These are phyloP conservation scores for Phrynocephalus guinanensis DNA, from an alignment of 2,797 vertebrate genomes.

Conservation along the genomic window DNA sequence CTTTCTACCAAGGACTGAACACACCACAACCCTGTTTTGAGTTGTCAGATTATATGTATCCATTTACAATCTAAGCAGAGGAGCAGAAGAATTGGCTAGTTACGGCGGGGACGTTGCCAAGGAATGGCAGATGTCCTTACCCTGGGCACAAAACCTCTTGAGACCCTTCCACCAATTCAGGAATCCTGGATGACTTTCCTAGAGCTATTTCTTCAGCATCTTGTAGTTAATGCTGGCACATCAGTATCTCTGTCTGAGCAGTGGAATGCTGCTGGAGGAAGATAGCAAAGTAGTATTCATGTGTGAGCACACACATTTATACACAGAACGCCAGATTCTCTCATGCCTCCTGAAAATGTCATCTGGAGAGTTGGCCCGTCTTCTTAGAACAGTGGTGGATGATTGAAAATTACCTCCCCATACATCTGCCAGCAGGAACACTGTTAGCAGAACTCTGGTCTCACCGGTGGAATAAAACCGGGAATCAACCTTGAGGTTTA, in stretches of 20 bases:
- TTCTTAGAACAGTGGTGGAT: background rate
- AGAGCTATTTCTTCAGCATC: slow-evolving; percentile 1
- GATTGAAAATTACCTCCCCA: no score
- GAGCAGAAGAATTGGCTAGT: background rate
- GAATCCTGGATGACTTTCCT: background rate
- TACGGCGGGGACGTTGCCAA: background rate
- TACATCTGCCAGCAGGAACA: no score
- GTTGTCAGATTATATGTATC: background rate
- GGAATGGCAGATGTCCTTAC: background rate
- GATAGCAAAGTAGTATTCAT: background rate
- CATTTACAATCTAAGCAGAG: background rate
- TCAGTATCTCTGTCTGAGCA: no score
- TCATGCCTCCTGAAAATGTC: no score
- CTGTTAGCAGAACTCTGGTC: no score
- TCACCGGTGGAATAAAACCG: no score
- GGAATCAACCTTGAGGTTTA: no score
- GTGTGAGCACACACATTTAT: background rate
- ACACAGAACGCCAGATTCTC: background rate
- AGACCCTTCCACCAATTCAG: background rate
- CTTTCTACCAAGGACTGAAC: slow-evolving; percentile 1
- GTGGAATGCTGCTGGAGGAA: no score
- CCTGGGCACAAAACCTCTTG: background rate
- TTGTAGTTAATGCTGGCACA: background rate
- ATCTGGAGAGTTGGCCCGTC: background rate
- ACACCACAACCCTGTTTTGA: no score